Evolutionary conservation across 2,888 invertebrate genomes (phyloP), one percentile per base, ranked within the genome.

Genomic region (Patella pellucida): DNA sequence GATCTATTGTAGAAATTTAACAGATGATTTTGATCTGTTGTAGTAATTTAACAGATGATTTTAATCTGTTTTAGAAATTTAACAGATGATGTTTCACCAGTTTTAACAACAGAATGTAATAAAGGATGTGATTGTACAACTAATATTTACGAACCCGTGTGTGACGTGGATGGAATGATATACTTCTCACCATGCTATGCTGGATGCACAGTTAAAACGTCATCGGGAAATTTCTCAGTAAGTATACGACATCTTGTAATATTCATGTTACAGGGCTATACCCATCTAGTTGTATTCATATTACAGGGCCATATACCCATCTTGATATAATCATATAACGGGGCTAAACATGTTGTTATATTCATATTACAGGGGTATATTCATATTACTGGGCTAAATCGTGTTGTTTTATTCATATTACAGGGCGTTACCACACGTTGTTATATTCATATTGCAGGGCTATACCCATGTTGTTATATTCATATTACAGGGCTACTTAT

Each of bases 141-240:
- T 27, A 92, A 93, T 14, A 92, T 93, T 79, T 95, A 94, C 84
- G 92, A 93, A 72, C 95, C 95, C 0, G 93, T 95, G 67, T 95
- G 94, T 84, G 93, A 93, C 2, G 91, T 91, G 78, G 92, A 92
- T 78, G 91, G 92, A 12, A 89, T 92, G 9, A 94, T 94, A 0
- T 95, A 93, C 87, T 95, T 94, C 86, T 94, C 94, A 0, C 94
- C 95, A 0, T 95, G 95, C 88, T 93, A 94, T 84, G 95, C 95
- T 3, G 95, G 95, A 1, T 95, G 95, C 86, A 67, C 76, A 2
- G 14, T n/a, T 23, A 62, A 23, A 23, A 23, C 62, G 0, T 12
- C 62, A 23, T 19, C 23, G 2, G 62, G 14, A 1, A 62, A 62
- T 62, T 62, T 23, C 23, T 62, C 62, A 23, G 62, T 62, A 62